Conservation (phyloP, 2,797 vertebrate species). For the Hoplostethus mediterraneus region DNA sequence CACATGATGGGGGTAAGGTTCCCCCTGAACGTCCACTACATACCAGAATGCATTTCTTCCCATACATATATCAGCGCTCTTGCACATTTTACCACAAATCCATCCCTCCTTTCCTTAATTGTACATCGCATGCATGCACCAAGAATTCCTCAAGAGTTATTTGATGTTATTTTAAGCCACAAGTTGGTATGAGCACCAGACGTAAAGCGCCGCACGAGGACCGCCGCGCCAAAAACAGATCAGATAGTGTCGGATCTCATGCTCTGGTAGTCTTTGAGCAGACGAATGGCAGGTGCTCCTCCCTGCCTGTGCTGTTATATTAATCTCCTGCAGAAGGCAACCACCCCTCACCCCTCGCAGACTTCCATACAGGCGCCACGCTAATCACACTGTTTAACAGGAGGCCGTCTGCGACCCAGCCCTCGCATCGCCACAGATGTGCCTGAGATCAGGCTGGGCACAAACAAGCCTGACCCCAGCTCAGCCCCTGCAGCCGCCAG, state of each 20-base stretch:
- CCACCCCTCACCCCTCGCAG: constrained; percentile 38
- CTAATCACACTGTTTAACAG: constrained; percentile 68
- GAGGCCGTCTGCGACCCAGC: constrained; percentile 44
- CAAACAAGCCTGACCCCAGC: constrained; percentile 50
- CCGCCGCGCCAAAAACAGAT: constrained; percentile 34
- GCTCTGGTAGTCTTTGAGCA: constrained; percentile 13
- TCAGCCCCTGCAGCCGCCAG: constrained; percentile 12
- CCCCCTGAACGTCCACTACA: background rate
- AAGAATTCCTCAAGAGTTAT: constrained; percentile 8
- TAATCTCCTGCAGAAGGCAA: constrained; percentile 57
- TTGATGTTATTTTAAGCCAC: constrained; percentile 6
- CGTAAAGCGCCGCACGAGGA: background rate
- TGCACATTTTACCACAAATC: background rate
- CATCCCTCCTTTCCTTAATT: background rate
- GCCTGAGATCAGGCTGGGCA: constrained; percentile 40
- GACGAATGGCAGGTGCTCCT: constrained; percentile 55
- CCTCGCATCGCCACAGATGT: constrained; percentile 33
- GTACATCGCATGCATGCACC: background rate
- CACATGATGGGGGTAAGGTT: constrained; percentile 29
- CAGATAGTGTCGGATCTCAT: constrained; percentile 29
- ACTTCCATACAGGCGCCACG: constrained; percentile 55
- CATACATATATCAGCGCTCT: no score
- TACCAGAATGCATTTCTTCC: background rate
- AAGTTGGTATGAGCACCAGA: background rate
- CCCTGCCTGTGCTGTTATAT: constrained; percentile 31